These are phyloP conservation scores for Theretra japonica DNA, from an alignment of 2,888 invertebrate genomes.

Conservation along the genomic window DNA sequence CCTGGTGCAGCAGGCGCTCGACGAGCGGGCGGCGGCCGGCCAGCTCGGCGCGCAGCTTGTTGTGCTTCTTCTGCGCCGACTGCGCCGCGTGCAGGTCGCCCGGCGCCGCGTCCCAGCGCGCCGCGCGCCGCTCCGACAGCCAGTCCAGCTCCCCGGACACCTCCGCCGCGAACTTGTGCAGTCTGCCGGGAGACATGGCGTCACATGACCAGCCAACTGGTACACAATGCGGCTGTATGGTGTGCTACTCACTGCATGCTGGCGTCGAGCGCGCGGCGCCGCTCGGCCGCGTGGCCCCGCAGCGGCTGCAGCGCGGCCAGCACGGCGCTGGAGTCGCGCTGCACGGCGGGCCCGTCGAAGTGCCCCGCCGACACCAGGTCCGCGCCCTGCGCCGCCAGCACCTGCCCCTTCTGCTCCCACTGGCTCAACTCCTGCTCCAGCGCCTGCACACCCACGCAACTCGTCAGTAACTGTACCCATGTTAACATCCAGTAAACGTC, in stretches of 20 bases:
- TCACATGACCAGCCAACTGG: not conserved
- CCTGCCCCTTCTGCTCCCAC: constrained; percentile 92
- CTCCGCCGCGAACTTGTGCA: constrained; percentile 97
- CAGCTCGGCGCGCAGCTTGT: constrained; percentile 95
- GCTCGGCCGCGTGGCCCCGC: constrained; percentile 86
- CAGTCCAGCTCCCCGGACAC: constrained; percentile 96
- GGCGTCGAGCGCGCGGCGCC: constrained; percentile 90
- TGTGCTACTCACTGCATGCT: constrained; percentile 66
- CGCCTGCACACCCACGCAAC: constrained; percentile 63
- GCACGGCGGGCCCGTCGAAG: constrained; percentile 95
- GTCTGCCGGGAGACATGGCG: constrained; percentile 59
- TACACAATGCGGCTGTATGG: not conserved
- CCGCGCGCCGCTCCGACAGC: constrained; percentile 96
- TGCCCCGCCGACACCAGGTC: constrained; percentile 97
- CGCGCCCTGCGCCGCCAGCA: constrained; percentile 91
- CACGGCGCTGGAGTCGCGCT: constrained; percentile 90
- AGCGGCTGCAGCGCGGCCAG: constrained; percentile 88
- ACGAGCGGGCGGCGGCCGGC: constrained; percentile 93
- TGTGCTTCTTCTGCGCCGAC: constrained; percentile 96
- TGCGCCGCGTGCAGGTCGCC: constrained; percentile 96
- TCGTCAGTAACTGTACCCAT: not conserved
- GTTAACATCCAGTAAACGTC: too few relatives aligned
- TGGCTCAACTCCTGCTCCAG: constrained; percentile 93
- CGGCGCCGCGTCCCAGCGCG: constrained; percentile 90
- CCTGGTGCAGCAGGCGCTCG: constrained; percentile 92